Percentiles rank a stretch among this genome's conserved stretches.
Evolutionary conservation across 2,113 vertebrate genomes (phyloP).

Genomic region (Myrmophylax atrothorax): DNA sequence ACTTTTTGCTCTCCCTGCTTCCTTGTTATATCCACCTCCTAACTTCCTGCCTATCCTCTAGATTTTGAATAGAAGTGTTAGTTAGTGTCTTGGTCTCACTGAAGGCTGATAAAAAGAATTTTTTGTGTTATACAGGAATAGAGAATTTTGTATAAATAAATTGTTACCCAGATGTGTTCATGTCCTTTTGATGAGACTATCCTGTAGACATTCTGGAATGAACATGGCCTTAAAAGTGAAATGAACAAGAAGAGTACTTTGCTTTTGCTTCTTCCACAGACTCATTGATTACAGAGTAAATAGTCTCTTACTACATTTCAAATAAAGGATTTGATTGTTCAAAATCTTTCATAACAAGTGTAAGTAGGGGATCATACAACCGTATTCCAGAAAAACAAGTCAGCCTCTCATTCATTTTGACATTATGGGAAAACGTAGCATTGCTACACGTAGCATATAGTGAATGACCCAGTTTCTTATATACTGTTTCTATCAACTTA

Average conservation of each 20-base stretch:
- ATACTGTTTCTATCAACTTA: background rate
- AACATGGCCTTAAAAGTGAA: background rate
- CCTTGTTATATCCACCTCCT: rapidly evolving
- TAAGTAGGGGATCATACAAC: background rate
- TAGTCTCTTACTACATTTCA: background rate
- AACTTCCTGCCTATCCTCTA: background rate
- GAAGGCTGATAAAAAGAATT: background rate
- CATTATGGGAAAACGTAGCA: rapidly evolving
- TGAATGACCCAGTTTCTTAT: background rate
- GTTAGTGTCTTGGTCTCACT: background rate
- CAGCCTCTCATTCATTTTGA: background rate
- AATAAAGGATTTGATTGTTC: background rate
- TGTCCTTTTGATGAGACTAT: background rate
- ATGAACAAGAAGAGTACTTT: background rate
- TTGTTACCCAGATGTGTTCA: background rate
- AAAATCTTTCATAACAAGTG: background rate
- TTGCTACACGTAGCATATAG: rapidly evolving
- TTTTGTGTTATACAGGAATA: background rate
- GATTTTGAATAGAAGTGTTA: background rate
- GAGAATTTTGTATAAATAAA: background rate
- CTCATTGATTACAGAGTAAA: background rate
- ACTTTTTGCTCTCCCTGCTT: background rate
- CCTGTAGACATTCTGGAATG: background rate
- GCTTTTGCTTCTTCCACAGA: background rate
- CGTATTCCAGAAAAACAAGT: background rate